Percentiles rank a stretch among this genome's conserved stretches.
phyloP scores from a whole-genome alignment of 2,113 vertebrate genomes.

The Mus spicilegus region DNA sequence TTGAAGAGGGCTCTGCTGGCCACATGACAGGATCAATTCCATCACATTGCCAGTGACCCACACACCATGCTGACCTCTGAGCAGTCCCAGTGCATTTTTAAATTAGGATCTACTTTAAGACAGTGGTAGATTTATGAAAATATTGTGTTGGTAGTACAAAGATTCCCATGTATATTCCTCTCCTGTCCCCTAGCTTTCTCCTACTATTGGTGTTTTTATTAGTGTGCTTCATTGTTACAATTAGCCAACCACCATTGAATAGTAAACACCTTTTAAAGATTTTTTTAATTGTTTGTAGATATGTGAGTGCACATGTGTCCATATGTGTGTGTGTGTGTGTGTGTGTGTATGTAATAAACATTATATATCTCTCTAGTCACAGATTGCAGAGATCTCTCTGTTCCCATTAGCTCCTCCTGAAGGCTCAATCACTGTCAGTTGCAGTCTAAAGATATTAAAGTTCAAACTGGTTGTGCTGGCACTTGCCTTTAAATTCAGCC shows the following conservation, averaged over 20 bases:
- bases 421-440: neutral
- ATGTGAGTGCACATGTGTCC: neutral
- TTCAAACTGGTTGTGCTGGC: neutral
- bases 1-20: neutral
- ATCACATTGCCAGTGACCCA: neutral
- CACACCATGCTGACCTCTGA: neutral
- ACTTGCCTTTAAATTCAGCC: neutral
- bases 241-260: neutral
- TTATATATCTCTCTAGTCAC: neutral
- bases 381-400: neutral
- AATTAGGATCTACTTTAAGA: neutral
- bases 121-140: neutral
- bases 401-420: neutral
- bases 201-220: neutral
- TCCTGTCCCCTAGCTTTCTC: neutral
- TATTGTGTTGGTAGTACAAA: neutral
- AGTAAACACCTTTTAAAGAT: constrained; percentile 4
- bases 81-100: neutral
- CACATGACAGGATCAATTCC: neutral
- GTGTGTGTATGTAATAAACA: neutral
- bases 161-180: neutral
- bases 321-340: neutral
- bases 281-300: neutral
- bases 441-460: neutral
- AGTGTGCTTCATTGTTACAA: neutral